Percentiles rank a stretch among this genome's conserved stretches.
These are phyloP conservation scores for Columbina picui DNA, from an alignment of 2,113 vertebrate species.

Conservation along the genomic window DNA sequence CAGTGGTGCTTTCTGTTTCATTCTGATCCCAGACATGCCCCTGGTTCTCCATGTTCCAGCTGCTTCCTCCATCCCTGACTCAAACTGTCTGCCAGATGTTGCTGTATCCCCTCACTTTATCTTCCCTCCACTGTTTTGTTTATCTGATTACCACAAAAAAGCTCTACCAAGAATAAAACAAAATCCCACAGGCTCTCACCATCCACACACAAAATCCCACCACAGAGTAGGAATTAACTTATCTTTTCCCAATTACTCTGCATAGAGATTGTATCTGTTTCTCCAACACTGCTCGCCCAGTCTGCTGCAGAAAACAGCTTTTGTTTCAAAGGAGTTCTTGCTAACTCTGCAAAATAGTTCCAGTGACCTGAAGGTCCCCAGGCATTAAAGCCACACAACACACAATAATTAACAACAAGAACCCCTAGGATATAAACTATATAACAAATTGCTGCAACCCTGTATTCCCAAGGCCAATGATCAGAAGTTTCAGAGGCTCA, in stretches of 20 bases:
- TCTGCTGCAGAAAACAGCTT: background rate
- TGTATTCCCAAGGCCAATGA: accelerated
- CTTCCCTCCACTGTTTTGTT: background rate
- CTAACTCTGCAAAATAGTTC: background rate
- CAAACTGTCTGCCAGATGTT: background rate
- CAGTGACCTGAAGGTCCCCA: background rate
- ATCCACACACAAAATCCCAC: background rate
- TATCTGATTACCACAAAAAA: background rate
- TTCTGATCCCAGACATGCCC: background rate
- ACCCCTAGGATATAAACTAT: background rate
- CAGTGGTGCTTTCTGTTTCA: background rate
- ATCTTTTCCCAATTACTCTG: background rate
- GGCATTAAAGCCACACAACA: background rate
- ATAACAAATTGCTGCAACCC: background rate
- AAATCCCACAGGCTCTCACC: background rate
- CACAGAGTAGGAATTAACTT: background rate
- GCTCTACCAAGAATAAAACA: background rate
- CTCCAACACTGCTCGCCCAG: background rate
- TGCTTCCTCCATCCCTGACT: background rate
- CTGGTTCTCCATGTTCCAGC: background rate
- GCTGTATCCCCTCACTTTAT: background rate
- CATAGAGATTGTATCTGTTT: background rate
- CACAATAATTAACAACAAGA: background rate
- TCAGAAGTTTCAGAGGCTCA: background rate
- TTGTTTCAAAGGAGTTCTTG: background rate